phyloP scores from a whole-genome alignment of 2,113 vertebrate species.

The Hemicordylus capensis region DNA sequence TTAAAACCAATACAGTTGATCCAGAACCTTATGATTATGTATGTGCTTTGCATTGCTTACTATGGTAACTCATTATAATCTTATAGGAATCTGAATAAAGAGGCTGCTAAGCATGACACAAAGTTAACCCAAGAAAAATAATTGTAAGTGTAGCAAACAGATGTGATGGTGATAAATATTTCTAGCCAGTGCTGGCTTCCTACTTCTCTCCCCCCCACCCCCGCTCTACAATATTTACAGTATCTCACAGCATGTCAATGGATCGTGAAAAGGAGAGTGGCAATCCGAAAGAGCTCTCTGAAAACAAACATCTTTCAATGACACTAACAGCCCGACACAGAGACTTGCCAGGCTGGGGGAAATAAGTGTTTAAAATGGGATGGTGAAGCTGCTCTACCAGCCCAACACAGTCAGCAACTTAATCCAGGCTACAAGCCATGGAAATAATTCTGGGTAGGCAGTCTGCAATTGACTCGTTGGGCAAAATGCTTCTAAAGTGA shows the following conservation, averaged over 20 bases:
- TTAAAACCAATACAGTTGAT: slow-evolving; percentile 71
- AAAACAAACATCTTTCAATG: slow-evolving; percentile 21
- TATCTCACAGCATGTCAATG: slow-evolving; percentile 29
- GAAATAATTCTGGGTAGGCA: background rate
- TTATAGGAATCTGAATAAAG: slow-evolving; percentile 56
- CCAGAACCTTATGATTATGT: slow-evolving; percentile 71
- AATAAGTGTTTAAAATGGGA: background rate
- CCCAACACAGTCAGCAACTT: background rate
- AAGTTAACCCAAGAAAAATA: slow-evolving; percentile 41
- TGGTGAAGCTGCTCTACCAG: too few species aligned
- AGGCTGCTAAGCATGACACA: slow-evolving; percentile 44
- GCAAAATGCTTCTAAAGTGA: background rate
- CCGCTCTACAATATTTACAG: slow-evolving; percentile 14
- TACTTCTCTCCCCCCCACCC: background rate
- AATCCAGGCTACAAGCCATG: background rate
- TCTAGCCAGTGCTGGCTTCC: slow-evolving; percentile 27
- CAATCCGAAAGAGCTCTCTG: slow-evolving; percentile 17
- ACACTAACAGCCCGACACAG: background rate
- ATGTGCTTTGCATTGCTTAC: slow-evolving; percentile 57
- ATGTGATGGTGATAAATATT: slow-evolving; percentile 1
- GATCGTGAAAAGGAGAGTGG: background rate
- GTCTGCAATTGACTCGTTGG: background rate
- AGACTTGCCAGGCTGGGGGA: background rate
- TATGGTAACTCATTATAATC: slow-evolving; percentile 60
- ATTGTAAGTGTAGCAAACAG: slow-evolving; percentile 25